phyloP scores from a whole-genome alignment of 2,113 vertebrate species.

The Osmerus mordax region DNA sequence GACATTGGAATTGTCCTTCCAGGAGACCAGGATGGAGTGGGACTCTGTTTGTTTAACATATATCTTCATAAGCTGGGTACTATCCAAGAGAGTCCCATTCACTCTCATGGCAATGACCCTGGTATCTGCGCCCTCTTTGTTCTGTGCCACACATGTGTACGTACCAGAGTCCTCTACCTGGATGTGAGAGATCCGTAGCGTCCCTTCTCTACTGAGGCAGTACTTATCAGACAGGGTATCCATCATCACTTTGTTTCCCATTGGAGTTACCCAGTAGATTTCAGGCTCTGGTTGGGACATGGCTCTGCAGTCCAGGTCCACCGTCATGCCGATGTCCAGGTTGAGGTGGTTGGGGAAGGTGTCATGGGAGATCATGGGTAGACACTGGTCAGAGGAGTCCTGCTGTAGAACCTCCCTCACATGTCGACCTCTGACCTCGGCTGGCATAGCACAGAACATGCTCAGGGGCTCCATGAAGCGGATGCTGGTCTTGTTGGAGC shows the following conservation, averaged over 20 bases:
- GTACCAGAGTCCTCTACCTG: conserved; percentile 89
- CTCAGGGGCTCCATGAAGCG: conserved; percentile 96
- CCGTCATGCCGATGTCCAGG: conserved; percentile 80
- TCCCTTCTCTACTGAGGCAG: conserved; percentile 84
- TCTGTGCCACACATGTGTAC: conserved; percentile 95
- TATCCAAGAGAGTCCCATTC: conserved; percentile 90
- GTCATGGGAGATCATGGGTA: conserved; percentile 91
- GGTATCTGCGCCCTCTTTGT: conserved; percentile 90
- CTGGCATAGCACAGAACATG: conserved; percentile 91
- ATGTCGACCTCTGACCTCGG: conserved; percentile 83
- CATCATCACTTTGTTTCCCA: conserved; percentile 86
- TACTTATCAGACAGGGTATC: conserved; percentile 87
- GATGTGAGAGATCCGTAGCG: conserved; percentile 82
- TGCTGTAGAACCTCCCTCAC: conserved; percentile 84
- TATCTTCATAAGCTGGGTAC: conserved; percentile 89
- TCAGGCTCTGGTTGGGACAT: conserved; percentile 95
- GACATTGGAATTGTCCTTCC: conserved; percentile 92
- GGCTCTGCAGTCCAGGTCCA: conserved; percentile 90
- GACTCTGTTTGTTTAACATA: conserved; percentile 90
- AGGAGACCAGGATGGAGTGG: conserved; percentile 92
- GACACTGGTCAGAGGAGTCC: conserved; percentile 83
- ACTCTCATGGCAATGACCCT: conserved; percentile 85
- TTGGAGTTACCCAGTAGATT: conserved; percentile 97
- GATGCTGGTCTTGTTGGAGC: conserved; percentile 88
- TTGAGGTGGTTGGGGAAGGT: conserved; percentile 87